Evolutionary conservation across 2,888 invertebrate species (phyloP), one percentile per base, ranked within the genome.

Genomic region (Bombylius major): DNA sequence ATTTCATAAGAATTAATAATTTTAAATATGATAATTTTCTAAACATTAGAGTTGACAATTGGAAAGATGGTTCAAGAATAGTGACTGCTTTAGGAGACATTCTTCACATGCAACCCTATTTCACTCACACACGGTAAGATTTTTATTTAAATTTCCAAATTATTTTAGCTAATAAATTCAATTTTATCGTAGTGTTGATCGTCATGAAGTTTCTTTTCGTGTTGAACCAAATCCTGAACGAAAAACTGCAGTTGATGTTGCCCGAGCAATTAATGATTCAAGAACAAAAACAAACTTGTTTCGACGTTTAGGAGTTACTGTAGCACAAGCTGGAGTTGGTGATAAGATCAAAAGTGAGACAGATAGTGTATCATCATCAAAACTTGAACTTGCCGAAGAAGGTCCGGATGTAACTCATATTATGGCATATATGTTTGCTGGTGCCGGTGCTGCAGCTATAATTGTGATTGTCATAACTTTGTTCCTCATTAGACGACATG

Each of bases 251-350:
- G 64, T 65, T 34, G 75, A 75, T 63, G 69, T 75, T 47, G 75
- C 75, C n/a, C 67, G 67, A 47, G 66, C 64, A 33, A 75, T 75
- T 56, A 75, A 75, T 57, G 73, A 73, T 61, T 69, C 67, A 54
- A 69, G 78, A 14, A 81, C 88, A 57, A 85, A 84, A 65, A 82
- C 82, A 51, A 77, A 84, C 63, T 74, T 91, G 36, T 79, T 81
- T 53, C 76, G 79, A 9, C 77, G 79, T 55, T 79, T 85, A 33
- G 87, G 87, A 39, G 80, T 86, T 8, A 82, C 83, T 63, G 81
- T 90, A 49, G 69, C 82, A 33, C 78, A 82, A 39, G 84, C 86
- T 32, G 90, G 89, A 44, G 83, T 91, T 56, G 91, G 91, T 34
- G 86, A 89, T 66, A 82, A 84, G 78, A 89, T 88, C 76, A 79